Conservation (phyloP, 2,888 invertebrate genomes). For the Orchesella flavescens region DNA sequence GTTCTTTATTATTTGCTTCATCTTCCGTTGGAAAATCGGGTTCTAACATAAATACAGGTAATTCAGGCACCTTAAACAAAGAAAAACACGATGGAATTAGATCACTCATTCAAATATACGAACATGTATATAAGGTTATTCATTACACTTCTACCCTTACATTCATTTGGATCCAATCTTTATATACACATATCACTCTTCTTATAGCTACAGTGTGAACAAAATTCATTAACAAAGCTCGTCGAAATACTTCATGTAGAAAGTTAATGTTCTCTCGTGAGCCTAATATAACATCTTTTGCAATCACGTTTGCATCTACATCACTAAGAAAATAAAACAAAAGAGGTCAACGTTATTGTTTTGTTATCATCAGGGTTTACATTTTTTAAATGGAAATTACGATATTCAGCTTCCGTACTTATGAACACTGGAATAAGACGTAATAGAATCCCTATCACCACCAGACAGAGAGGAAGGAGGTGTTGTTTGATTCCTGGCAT, state of each 20-base stretch:
- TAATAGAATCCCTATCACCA: conserved; percentile 68
- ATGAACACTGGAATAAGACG: conserved; percentile 68
- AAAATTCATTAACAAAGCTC: conserved; percentile 93
- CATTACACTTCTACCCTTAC: conserved; percentile 74
- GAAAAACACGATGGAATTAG: not conserved
- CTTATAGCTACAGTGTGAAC: conserved; percentile 89
- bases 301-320: conserved; percentile 71
- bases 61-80: conserved; percentile 78
- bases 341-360: too few relatives aligned
- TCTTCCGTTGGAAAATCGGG: conserved; percentile 74
- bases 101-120: too few relatives aligned
- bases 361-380: too few relatives aligned
- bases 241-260: conserved; percentile 93
- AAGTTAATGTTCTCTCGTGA: conserved; percentile 94
- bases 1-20: conserved; percentile 52
- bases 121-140: not conserved
- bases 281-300: conserved; percentile 86
- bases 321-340: conserved; percentile 54
- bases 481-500: conserved; percentile 59
- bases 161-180: conserved; percentile 95
- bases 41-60: conserved; percentile 86
- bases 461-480: conserved; percentile 67
- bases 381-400: too few relatives aligned
- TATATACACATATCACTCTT: conserved; percentile 92
- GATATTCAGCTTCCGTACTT: conserved; percentile 49